Evolutionary conservation across 2,888 invertebrate genomes (phyloP).

Genomic region (Colostygia pectinataria): DNA sequence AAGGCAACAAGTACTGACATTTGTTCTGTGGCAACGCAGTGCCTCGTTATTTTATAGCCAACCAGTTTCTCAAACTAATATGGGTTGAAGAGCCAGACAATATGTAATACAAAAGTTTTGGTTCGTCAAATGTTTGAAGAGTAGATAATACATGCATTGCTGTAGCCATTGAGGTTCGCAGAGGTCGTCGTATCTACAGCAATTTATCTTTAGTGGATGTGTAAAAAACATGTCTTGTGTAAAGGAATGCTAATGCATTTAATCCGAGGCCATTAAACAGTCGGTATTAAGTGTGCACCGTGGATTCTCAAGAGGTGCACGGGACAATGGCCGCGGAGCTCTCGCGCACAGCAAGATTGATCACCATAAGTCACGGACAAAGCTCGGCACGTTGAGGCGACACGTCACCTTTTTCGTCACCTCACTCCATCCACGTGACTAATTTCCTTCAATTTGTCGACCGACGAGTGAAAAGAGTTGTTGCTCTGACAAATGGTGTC

Average conservation of each 20-base stretch:
- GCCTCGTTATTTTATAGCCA: too few relatives aligned
- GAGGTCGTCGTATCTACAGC: conserved; percentile 17
- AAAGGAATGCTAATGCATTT: conserved; percentile 52
- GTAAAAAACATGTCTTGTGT: conserved; percentile 33
- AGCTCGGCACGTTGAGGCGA: conserved; percentile 54
- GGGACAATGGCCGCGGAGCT: conserved; percentile 62
- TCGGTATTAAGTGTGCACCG: conserved; percentile 39
- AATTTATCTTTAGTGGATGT: conserved; percentile 18
- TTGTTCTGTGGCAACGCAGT: too few relatives aligned
- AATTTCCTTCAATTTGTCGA: conserved; percentile 80
- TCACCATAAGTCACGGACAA: conserved; percentile 62
- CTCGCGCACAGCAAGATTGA: conserved; percentile 65
- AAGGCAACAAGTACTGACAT: too few relatives aligned
- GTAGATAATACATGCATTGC: not conserved
- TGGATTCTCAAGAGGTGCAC: conserved; percentile 60
- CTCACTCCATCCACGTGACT: conserved; percentile 78
- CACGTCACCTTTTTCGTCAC: conserved; percentile 82
- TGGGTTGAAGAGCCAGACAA: too few relatives aligned
- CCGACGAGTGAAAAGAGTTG: conserved; percentile 77
- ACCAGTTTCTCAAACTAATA: too few relatives aligned
- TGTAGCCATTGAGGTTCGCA: not conserved
- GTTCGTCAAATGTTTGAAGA: too few relatives aligned
- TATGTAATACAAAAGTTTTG: too few relatives aligned
- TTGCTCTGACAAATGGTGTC: conserved; percentile 79
- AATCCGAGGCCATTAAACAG: conserved; percentile 54